Base-by-base conservation (phyloP, 2,888 invertebrate species). In the Leptarthrus brevirostris region DNA sequence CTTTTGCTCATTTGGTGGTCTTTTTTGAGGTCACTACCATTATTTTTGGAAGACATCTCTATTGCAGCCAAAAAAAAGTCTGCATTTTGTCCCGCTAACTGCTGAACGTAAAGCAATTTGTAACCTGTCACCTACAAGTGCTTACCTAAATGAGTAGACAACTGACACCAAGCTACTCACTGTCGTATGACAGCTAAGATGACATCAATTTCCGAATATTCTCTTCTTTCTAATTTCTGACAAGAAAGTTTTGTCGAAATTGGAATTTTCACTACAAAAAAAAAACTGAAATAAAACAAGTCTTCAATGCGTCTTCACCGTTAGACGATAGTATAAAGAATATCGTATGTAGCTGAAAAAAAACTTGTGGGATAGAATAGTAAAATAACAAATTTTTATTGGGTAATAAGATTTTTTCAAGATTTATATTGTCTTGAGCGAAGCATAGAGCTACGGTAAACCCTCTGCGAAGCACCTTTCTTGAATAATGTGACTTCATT, bases 131-230 rank as follows among this genome's bases (percentile, higher is more conserved):
- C 24, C 64, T 47, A 24, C 14, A 64, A 47, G 14, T 24, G 47
- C 40, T 40, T 40, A 18, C 20, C 10, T 5, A 34, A 61, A 6
- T 20, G 34, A 12, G 8, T 30, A n/a, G n/a, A n/a, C n/a, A 20
- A n/a, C 12, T 20, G 61, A 18, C 16, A 18, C 40, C 2, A 6
- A 16, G 22, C 40, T n/a, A 40, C 8, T 3, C n/a, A 40, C 14
- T 14, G 24, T 26, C 64, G 22, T 22, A 40, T 64, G 64, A 47
- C 64, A 24, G 24, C 18, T 64, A 14, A 44, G 64, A 64, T 47
- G 64, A 64, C 64, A 64, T 64, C 64, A 64, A 64, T 64, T 64
- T 64, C 14, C 14, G n/a, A 2, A 24, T 44, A 44, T 47, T 64
- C 18, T 4, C 44, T 64, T 24, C 24, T 44, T 12, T 40, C 14